A percentile compares a stretch with the other conserved stretches of the same genome.
Evolutionary conservation across 2,113 vertebrate species (phyloP).

Genomic region (Plecotus auritus): DNA sequence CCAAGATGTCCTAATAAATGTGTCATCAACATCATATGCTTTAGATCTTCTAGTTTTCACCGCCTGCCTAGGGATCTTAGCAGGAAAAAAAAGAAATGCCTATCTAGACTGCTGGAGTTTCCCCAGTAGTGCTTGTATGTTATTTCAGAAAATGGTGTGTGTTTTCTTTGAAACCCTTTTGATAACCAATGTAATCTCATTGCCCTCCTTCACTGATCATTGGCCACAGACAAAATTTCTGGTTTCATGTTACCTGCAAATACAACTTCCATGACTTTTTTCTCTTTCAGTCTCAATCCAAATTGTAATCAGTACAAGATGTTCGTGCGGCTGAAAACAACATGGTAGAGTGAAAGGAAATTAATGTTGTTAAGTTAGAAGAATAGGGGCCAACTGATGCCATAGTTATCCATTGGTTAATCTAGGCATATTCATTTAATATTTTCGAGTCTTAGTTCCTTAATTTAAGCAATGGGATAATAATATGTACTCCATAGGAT

Average conservation of each 20-base stretch:
- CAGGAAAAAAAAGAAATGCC: not conserved
- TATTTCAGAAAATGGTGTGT: not conserved
- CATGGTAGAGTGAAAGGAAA: not conserved
- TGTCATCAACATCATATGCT: not conserved
- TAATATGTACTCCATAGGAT: not conserved
- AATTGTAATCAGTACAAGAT: not conserved
- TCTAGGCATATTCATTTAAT: not conserved
- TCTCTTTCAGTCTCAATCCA: not conserved
- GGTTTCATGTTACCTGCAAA: not conserved
- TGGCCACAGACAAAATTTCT: not conserved
- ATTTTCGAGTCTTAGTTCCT: not conserved
- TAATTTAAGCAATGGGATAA: not conserved
- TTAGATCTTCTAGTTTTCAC: not conserved
- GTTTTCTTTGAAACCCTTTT: not conserved
- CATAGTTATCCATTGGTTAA: not conserved
- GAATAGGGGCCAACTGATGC: not conserved
- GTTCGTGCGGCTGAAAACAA: not conserved
- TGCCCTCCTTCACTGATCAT: not conserved
- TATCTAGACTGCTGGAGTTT: not conserved
- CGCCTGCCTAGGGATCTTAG: not conserved
- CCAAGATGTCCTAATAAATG: not conserved
- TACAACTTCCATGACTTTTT: not conserved
- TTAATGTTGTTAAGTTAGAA: not conserved
- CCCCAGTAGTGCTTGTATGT: not conserved
- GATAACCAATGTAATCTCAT: not conserved